Base-by-base conservation (phyloP, 2,113 vertebrate species). In the Cavia aperea region DNA sequence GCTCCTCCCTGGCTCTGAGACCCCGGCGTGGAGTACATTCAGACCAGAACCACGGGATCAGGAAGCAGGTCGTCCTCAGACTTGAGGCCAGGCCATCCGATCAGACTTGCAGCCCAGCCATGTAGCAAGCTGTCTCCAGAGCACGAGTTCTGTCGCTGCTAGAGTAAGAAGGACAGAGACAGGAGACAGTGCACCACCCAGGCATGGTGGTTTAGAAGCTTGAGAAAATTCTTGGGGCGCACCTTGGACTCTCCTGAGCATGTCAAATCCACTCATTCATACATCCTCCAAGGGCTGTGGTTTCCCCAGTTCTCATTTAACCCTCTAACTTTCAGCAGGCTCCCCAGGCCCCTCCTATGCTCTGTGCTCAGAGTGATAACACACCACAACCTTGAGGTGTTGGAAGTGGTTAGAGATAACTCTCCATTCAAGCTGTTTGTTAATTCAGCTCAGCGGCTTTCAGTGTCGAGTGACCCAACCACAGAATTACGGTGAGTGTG, bases 151-250 rank as follows among this genome's bases (percentile, higher is more conserved):
- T 62, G 11, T 63, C 8, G 11, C 0, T 12, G 21, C 1, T 9
- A 16, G 51, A 54, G 36, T 24, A 21, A 60, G 60, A 62, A 29
- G 6, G 23, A 24, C 8, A 46, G 66, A 39, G 4, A 2, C 36
- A 11, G 21, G 16, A 33, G 5, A 49, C 13, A 56, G 70, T 39
- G 33, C 19, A 16, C 16, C 1, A 4, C 39, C 39, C 39, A 39
- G 0, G 21, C 1, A 10, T 1, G 11, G 39, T 24, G 4, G 5
- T 2, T 18, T 1, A 7, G 24, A 68, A 7, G 10, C 18, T 49
- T 2, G 14, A 43, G 46, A 43, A 0, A 0, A 24, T 24, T 58
- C 79, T n/a, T 49, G 73, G 56, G 15, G 66, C 33, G 15, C 65
- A 16, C 21, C 56, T 56, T 24, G 24, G 78, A 81, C 7, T 56